These are phyloP conservation scores for Aurelia aurita DNA, from an alignment of 30 jellyfish, hydroid and myxozoan species.

Conservation along the genomic window DNA sequence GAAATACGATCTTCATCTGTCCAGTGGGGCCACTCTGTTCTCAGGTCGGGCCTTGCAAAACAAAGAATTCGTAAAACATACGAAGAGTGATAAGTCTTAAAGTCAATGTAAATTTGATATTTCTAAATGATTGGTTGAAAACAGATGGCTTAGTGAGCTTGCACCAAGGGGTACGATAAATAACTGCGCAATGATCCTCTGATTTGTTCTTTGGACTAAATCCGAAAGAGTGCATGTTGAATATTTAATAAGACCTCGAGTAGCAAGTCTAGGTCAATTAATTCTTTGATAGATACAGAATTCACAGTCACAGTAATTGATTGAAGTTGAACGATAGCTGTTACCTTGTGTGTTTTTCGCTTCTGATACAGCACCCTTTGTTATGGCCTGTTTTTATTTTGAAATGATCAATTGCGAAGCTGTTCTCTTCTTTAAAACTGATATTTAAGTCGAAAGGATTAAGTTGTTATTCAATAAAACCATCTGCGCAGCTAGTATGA, in stretches of 20 bases:
- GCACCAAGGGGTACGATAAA: slow-evolving; percentile 20
- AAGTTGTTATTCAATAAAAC: not conserved
- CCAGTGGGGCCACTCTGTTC: no score
- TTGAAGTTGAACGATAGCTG: not conserved
- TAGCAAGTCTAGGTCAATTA: slow-evolving; percentile 11
- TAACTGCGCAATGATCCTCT: slow-evolving; percentile 21
- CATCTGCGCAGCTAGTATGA: slow-evolving; percentile 24
- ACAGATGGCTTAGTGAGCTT: slow-evolving; percentile 8
- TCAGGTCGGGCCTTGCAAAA: no score
- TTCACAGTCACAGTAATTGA: no score
- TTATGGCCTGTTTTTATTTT: slow-evolving; percentile 30
- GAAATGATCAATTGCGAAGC: slow-evolving; percentile 22
- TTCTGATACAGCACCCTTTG: slow-evolving; percentile 25
- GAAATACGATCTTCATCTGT: no score
- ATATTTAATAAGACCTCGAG: slow-evolving; percentile 10
- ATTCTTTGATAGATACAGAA: not conserved
- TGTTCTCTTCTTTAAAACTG: not conserved
- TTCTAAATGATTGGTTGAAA: slow-evolving; percentile 16
- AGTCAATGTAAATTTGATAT: not conserved
- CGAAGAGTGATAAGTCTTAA: not conserved
- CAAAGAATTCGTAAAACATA: no score
- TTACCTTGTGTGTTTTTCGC: not conserved
- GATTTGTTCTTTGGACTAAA: not conserved
- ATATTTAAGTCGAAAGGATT: slow-evolving; percentile 1
- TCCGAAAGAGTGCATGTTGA: not conserved